Percentiles rank a stretch among this genome's conserved stretches.
phyloP scores from a whole-genome alignment of 1,140 invertebrate genomes.

The Venustaconcha ellipsiformis region DNA sequence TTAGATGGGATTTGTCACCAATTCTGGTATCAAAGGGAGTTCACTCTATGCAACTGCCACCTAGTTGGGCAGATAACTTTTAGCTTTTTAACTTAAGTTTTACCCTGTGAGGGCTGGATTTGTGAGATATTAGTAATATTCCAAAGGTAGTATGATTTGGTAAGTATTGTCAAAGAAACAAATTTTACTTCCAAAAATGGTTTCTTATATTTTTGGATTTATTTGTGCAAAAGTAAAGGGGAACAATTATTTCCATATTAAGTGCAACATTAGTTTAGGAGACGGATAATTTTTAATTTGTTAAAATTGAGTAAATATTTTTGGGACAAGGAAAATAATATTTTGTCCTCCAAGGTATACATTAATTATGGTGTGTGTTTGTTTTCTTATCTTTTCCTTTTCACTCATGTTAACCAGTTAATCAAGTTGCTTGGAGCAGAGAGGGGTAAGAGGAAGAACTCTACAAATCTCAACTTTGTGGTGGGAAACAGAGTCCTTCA shows the following conservation, averaged over 20 bases:
- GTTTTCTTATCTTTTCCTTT: not conserved
- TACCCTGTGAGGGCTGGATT: too few relatives aligned
- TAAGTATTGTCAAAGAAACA: too few relatives aligned
- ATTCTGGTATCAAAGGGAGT: too few relatives aligned
- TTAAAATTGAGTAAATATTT: not conserved
- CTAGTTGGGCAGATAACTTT: too few relatives aligned
- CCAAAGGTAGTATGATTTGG: too few relatives aligned
- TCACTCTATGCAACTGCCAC: too few relatives aligned
- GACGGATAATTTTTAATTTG: not conserved
- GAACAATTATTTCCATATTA: not conserved
- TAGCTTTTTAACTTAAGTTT: too few relatives aligned
- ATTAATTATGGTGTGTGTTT: not conserved
- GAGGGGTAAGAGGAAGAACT: slow-evolving; percentile 79
- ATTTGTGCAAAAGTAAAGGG: too few relatives aligned
- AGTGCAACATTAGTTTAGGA: not conserved
- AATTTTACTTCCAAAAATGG: too few relatives aligned
- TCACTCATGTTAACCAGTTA: slow-evolving; percentile 52
- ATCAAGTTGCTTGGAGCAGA: slow-evolving; percentile 80
- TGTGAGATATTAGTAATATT: too few relatives aligned
- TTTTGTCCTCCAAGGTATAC: not conserved
- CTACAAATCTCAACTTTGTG: slow-evolving; percentile 79
- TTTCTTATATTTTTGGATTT: too few relatives aligned
- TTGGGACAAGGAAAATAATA: not conserved
- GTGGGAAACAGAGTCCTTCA: slow-evolving; percentile 78
- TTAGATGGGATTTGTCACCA: too few relatives aligned